Conservation (phyloP, 2,113 vertebrate genomes). For the Callorhinus ursinus region DNA sequence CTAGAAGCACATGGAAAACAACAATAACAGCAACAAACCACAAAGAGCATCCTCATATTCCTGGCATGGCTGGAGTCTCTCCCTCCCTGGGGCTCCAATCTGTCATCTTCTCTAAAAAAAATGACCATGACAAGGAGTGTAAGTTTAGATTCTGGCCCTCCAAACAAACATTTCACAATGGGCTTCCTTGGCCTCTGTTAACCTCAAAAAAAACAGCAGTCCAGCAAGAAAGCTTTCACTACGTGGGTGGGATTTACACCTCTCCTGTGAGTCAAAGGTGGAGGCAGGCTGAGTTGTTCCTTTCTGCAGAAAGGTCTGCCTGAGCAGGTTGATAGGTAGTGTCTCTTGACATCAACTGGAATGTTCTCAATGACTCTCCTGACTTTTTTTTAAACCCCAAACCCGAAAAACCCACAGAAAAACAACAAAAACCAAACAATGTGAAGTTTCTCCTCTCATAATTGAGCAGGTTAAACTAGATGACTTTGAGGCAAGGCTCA, state of each 20-base stretch:
- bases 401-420: not conserved
- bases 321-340: not conserved
- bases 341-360: not conserved
- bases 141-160: constrained; percentile 11
- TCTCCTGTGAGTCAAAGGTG: constrained; percentile 27
- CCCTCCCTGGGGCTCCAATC: not conserved
- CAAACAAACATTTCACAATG: constrained; percentile 21
- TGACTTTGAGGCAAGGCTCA: not conserved
- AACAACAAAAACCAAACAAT: not conserved
- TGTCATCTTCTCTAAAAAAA: constrained; percentile 57
- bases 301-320: not conserved
- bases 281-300: not conserved
- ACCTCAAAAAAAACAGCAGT: constrained; percentile 50
- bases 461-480: not conserved
- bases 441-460: not conserved
- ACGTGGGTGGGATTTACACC: not conserved
- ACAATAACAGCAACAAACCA: not conserved
- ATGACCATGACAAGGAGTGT: not conserved
- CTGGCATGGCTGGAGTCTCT: not conserved
- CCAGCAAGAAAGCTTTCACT: not conserved
- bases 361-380: not conserved
- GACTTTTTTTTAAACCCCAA: not conserved
- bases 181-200: constrained; percentile 11
- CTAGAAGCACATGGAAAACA: not conserved
- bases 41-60: not conserved